Base-by-base conservation (phyloP, 2,113 vertebrate genomes). In the Amblyornis subalaris region DNA sequence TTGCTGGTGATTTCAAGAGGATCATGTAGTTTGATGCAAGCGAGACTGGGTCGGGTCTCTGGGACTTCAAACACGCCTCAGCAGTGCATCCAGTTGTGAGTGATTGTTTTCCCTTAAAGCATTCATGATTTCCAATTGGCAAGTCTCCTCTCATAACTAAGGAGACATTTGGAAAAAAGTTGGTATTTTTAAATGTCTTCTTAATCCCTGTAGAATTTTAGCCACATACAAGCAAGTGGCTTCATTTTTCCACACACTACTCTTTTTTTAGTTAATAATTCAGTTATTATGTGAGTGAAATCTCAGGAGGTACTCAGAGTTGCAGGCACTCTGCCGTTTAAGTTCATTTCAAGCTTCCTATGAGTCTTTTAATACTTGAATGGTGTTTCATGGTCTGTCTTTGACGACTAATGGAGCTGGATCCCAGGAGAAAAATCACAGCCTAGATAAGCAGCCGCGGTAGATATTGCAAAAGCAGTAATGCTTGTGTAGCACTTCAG, bases 251-350 rank as follows among this genome's bases (percentile, higher is more conserved):
- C 85, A 78, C 79, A 88, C 57, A 15, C 44, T 19, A 2, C 66
- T 78, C 40, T 88, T 88, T 89, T 79, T 87, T 67, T 64, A 62
- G 87, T 87, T 95, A 93, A 86, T 94, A 94, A 86, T 84, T 91
- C 57, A 42, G 83, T 83, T 94, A 80, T 67, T 94, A 88, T 71
- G 65, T 12, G 18, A 92, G 53, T 64, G 45, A 81, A 90, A 61
- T 94, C 88, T 93, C 88, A 55, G 69, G 89, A 95, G 94, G 53
- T 84, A 45, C 48, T 57, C 7, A 1, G 18, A 71, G 76, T 90
- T 93, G 57, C 71, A 86, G 82, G 64, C 80, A 7, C 47, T 94
- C 75, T 47, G 60, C 67, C 3, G 38, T 77, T 91, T 58, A 83
- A 93, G 42, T 93, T 95, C 54, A 62, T 83, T 96, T 93, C 85